These are phyloP conservation scores for Atta texana DNA, from an alignment of 1,140 invertebrate genomes.

Conservation along the genomic window DNA sequence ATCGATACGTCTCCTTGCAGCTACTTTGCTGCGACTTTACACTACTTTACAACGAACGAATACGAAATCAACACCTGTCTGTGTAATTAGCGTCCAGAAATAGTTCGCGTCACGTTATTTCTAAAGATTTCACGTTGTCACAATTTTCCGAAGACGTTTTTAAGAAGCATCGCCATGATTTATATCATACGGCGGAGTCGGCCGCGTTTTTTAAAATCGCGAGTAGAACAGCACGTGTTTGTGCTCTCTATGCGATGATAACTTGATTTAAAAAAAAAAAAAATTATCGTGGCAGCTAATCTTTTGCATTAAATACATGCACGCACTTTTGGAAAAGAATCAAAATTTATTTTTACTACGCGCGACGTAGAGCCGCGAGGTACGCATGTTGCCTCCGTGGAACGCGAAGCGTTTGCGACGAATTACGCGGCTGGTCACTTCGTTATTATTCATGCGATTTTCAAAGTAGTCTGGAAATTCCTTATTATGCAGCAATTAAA, in stretches of 20 bases:
- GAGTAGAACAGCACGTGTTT: background rate
- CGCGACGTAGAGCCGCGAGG: background rate
- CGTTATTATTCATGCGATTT: slow-evolving; percentile 15
- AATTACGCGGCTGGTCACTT: background rate
- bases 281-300: no score
- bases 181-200: background rate
- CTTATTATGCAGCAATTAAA: slow-evolving; percentile 33
- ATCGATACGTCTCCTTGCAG: slow-evolving; percentile 7
- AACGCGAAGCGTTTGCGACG: background rate
- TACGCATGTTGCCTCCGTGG: background rate
- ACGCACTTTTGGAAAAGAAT: slow-evolving; percentile 49
- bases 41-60: background rate
- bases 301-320: background rate
- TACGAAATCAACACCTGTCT: slow-evolving; percentile 9
- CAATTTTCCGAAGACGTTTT: slow-evolving; percentile 23
- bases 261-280: background rate
- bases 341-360: slow-evolving; percentile 51
- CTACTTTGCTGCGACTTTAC: background rate
- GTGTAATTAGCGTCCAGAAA: slow-evolving; percentile 15
- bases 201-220: background rate
- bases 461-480: background rate
- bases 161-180: background rate
- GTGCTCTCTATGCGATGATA: background rate
- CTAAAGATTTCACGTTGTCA: background rate
- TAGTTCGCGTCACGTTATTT: background rate